A percentile compares a stretch with the other conserved stretches of the same genome.
Conservation (phyloP, 2,113 vertebrate species). For the Pyxicephalus adspersus region DNA sequence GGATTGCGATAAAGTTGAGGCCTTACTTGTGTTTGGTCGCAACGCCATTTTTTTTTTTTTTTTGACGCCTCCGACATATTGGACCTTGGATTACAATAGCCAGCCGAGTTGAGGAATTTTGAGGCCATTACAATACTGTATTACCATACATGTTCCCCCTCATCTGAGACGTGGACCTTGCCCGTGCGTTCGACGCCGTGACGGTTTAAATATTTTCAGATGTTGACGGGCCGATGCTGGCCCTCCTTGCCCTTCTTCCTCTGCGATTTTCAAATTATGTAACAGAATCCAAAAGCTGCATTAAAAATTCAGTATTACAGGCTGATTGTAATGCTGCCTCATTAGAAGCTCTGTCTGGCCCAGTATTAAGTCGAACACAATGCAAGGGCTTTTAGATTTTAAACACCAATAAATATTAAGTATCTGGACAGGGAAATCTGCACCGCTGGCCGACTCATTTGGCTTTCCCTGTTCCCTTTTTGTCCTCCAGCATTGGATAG, state of each 20-base stretch:
- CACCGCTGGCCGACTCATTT: conserved; percentile 56
- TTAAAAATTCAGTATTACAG: conserved; percentile 81
- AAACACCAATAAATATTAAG: conserved; percentile 68
- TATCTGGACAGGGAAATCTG: conserved; percentile 53
- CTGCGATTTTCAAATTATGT: conserved; percentile 77
- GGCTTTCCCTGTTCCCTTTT: conserved; percentile 33
- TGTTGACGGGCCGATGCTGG: conserved; percentile 56
- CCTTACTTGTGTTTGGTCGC: background rate
- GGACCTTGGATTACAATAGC: background rate
- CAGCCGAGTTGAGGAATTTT: background rate
- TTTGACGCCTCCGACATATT: background rate
- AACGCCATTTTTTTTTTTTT: conserved; percentile 13
- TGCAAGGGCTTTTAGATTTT: conserved; percentile 67
- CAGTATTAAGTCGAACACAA: conserved; percentile 66
- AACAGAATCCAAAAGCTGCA: conserved; percentile 75
- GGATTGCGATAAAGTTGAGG: background rate
- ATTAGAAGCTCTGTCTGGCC: conserved; percentile 76
- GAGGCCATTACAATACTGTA: background rate
- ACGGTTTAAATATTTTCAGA: conserved; percentile 43
- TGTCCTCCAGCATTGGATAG: too few relatives aligned
- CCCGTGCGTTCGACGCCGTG: background rate
- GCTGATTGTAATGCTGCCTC: conserved; percentile 78
- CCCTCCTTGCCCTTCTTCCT: conserved; percentile 57
- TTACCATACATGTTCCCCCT: background rate
- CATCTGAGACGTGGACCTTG: background rate